Percentiles rank a stretch among this genome's conserved stretches.
Conservation (phyloP, 2,888 invertebrate species). For the Formica aserva region DNA sequence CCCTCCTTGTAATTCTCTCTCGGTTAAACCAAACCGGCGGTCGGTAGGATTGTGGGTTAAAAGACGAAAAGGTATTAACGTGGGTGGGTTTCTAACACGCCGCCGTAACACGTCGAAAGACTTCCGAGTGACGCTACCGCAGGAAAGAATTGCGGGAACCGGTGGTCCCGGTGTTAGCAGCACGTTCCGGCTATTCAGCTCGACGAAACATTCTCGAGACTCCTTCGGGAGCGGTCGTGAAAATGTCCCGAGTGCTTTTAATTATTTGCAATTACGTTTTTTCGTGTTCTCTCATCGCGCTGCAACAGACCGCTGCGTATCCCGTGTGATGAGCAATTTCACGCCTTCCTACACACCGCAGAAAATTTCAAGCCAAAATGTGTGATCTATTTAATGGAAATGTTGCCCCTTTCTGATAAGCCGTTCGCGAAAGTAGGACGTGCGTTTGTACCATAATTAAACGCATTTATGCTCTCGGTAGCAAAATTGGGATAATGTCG, state of each 20-base stretch:
- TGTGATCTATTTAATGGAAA: slow-evolving; percentile 47
- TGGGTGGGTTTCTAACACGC: background rate
- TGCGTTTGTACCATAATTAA: slow-evolving; percentile 47
- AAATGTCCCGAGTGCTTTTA: slow-evolving; percentile 17
- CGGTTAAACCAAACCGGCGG: background rate
- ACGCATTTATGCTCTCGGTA: slow-evolving; percentile 32
- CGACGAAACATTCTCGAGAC: slow-evolving; percentile 33
- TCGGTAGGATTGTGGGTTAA: slow-evolving; percentile 6
- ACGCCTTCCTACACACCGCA: background rate
- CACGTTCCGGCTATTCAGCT: background rate
- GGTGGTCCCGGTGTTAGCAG: background rate
- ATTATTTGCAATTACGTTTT: slow-evolving; percentile 40
- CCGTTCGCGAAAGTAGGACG: slow-evolving; percentile 18
- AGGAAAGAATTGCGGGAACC: slow-evolving; percentile 4
- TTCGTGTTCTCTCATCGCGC: slow-evolving; percentile 5
- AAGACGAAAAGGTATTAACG: background rate
- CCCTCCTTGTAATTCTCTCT: slow-evolving; percentile 45
- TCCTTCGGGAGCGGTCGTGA: background rate
- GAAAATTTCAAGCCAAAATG: slow-evolving; percentile 41
- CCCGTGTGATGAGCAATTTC: slow-evolving; percentile 13
- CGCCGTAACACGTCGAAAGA: slow-evolving; percentile 34
- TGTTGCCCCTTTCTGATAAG: background rate
- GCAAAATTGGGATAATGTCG: slow-evolving; percentile 44
- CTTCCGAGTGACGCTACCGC: background rate
- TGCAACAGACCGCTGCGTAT: no score